phyloP scores from a whole-genome alignment of 2,888 invertebrate genomes.

The Hyles lineata region DNA sequence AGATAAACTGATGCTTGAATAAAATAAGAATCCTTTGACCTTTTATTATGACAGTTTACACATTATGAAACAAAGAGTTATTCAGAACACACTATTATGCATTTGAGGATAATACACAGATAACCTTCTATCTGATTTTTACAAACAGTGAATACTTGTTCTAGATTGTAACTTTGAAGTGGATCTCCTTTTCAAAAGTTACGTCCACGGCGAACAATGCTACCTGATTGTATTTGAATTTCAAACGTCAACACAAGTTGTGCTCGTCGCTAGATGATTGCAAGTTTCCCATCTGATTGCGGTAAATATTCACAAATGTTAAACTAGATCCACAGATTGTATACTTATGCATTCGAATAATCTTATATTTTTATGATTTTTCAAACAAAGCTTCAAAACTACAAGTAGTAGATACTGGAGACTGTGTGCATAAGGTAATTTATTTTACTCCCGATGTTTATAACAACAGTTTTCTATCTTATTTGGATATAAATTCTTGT shows the following conservation, averaged over 20 bases:
- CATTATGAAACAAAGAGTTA: too few relatives aligned
- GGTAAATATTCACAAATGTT: neutral
- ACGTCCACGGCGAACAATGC: neutral
- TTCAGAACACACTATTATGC: neutral
- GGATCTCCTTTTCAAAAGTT: neutral
- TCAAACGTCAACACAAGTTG: neutral
- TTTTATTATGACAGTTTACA: too few relatives aligned
- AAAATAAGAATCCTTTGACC: too few relatives aligned
- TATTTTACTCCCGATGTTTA: too few relatives aligned
- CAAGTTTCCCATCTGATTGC: neutral
- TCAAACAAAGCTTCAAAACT: too few relatives aligned
- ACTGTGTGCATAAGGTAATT: too few relatives aligned
- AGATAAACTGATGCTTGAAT: neutral
- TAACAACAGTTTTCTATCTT: too few relatives aligned
- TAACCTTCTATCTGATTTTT: neutral
- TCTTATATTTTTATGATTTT: too few relatives aligned
- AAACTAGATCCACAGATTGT: neutral
- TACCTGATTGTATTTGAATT: slow-evolving; percentile 6
- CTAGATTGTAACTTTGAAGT: neutral
- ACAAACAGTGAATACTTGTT: neutral
- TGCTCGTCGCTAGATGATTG: neutral
- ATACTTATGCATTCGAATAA: too few relatives aligned
- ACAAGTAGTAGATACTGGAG: too few relatives aligned
- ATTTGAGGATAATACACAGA: neutral
- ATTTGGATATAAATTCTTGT: neutral